Evolutionary conservation across 2,888 invertebrate genomes (phyloP), one percentile per base, ranked within the genome.

Genomic region (Gymnoscelis rufifasciata): DNA sequence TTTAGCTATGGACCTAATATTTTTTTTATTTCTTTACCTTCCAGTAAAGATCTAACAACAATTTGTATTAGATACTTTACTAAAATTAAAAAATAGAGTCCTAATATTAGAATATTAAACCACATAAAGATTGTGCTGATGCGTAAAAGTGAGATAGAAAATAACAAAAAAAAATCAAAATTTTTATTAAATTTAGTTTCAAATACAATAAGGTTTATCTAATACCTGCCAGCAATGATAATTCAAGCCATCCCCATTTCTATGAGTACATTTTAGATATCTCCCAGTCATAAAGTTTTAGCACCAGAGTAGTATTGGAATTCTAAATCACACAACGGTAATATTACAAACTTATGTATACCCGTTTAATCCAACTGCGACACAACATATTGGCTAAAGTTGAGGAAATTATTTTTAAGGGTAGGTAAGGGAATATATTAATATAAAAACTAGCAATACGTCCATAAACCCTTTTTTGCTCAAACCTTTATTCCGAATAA

Each of bases 271-370:
- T 23, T 10, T 35, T 11, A 11, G 10, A 35, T 35, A 37, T 26
- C 51, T 55, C 64, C 2, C 2, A 14, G 19, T 66, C 64, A 77
- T 86, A 80, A 83, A 86, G 78, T 80, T 83, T 80, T 76, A 86
- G 70, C 75, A 76, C 79, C 71, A 45, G 45, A 63, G 56, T 59
- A 68, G 72, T 84, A 86, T 86, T 84, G 78, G 71, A 81, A 75
- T 65, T 57, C 70, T 83, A 83, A 80, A 84, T 83, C 83, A 80
- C 59, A 66, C 35, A 53, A 45, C 54, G n/a, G n/a, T n/a, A n/a
- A 51, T 50, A 30, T 42, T 27, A 28, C 38, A 38, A 43, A 43
- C 44, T 40, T 49, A 38, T 53, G 44, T 47, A 47, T 52, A 44
- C 44, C 36, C 31, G 48, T 37, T 41, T 41, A 44, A 47, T 40